Evolutionary conservation across 2,888 invertebrate species (phyloP).

Genomic region (Pinctada fucata): DNA sequence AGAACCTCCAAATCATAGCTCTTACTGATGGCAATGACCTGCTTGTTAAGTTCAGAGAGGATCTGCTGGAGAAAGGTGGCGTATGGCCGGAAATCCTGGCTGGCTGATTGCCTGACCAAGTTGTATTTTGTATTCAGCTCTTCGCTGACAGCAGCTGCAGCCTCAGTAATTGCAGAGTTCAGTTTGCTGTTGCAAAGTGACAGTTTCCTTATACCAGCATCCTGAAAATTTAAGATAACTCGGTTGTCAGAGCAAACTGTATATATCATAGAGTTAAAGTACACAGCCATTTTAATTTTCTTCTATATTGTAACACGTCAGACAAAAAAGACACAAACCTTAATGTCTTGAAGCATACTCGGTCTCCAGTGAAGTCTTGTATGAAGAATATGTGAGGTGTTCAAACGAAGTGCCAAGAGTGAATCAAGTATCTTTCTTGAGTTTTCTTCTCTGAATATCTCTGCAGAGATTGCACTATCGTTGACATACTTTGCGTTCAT

Average conservation of each 20-base stretch:
- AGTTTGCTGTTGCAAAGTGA: conserved; percentile 14
- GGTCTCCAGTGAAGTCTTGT: conserved; percentile 65
- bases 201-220: conserved; percentile 26
- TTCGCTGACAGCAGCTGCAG: conserved; percentile 21
- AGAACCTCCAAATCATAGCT: too few relatives aligned
- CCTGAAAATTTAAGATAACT: neutral
- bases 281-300: neutral
- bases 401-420: conserved; percentile 55
- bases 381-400: conserved; percentile 63
- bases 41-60: neutral
- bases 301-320: neutral
- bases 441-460: conserved; percentile 53
- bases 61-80: conserved; percentile 18
- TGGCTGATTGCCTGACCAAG: conserved; percentile 18
- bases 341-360: conserved; percentile 49
- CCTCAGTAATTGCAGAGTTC: conserved; percentile 8
- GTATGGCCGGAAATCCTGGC: conserved; percentile 27
- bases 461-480: conserved; percentile 56
- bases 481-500: conserved; percentile 57
- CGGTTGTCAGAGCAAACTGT: neutral
- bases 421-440: conserved; percentile 51
- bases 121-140: conserved; percentile 33
- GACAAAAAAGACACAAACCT: conserved; percentile 41
- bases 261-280: neutral
- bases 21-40: neutral